phyloP scores from a whole-genome alignment of 1,140 invertebrate species.

The Sitophilus oryzae region DNA sequence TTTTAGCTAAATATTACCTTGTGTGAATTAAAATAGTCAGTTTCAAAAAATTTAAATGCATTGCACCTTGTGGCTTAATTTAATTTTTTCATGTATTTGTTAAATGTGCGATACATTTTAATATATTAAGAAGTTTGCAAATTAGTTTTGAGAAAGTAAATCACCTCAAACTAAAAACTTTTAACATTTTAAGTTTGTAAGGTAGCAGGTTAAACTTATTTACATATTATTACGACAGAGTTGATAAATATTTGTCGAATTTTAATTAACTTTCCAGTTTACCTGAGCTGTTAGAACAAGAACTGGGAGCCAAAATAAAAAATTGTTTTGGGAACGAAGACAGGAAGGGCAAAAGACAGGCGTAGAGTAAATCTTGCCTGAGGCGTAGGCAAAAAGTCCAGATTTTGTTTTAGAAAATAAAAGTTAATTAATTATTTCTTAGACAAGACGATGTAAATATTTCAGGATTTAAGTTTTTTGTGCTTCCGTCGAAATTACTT shows the following conservation, averaged over 20 bases:
- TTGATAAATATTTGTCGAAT: slow-evolving; percentile 3
- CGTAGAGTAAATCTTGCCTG: neutral
- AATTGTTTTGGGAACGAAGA: neutral
- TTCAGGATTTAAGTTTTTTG: too few relatives aligned
- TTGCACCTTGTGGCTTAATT: too few relatives aligned
- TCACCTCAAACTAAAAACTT: neutral
- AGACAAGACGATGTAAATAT: neutral
- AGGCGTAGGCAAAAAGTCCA: neutral
- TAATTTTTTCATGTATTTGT: too few relatives aligned
- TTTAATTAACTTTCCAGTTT: slow-evolving; percentile 4
- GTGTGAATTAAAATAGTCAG: too few relatives aligned
- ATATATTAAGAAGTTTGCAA: too few relatives aligned
- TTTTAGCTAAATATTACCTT: too few relatives aligned
- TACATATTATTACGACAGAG: slow-evolving; percentile 2
- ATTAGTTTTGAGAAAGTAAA: too few relatives aligned
- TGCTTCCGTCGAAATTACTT: too few relatives aligned
- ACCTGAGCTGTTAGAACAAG: neutral
- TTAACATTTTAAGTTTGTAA: neutral
- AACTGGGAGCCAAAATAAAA: neutral
- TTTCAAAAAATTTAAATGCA: too few relatives aligned
- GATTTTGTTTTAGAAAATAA: neutral
- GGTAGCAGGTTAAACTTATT: slow-evolving; percentile 3
- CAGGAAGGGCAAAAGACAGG: neutral
- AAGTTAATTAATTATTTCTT: neutral
- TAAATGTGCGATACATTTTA: too few relatives aligned